phyloP scores from a whole-genome alignment of 2,113 vertebrate species.

The Cyanoderma ruficeps region DNA sequence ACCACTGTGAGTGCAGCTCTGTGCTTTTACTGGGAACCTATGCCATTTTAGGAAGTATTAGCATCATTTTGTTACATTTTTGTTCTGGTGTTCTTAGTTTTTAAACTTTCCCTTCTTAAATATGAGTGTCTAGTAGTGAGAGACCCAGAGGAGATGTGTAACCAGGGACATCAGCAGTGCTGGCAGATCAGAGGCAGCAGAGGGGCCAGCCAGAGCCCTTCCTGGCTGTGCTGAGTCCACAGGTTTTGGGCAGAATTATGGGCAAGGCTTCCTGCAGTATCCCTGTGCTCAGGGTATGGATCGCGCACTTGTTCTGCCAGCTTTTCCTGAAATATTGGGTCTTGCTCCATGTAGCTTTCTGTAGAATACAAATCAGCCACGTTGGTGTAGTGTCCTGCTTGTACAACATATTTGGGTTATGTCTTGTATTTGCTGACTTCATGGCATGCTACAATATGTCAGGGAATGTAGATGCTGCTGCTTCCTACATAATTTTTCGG shows the following conservation, averaged over 20 bases:
- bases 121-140: background rate
- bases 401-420: background rate
- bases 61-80: background rate
- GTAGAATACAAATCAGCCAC: background rate
- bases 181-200: background rate
- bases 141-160: background rate
- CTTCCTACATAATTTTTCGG: background rate
- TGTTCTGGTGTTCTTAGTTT: background rate
- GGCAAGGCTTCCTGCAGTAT: background rate
- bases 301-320: background rate
- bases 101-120: background rate
- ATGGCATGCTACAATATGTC: background rate
- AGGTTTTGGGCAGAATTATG: constrained; percentile 13
- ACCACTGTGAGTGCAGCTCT: background rate
- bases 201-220: background rate
- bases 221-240: constrained; percentile 13
- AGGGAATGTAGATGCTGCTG: background rate
- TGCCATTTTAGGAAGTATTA: background rate
- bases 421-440: background rate
- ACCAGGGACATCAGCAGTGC: background rate
- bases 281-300: background rate
- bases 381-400: background rate
- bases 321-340: constrained; percentile 18
- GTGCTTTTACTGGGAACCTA: background rate
- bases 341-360: background rate